phyloP scores from a whole-genome alignment of 1,140 invertebrate genomes.

The Ceratina australensis region DNA sequence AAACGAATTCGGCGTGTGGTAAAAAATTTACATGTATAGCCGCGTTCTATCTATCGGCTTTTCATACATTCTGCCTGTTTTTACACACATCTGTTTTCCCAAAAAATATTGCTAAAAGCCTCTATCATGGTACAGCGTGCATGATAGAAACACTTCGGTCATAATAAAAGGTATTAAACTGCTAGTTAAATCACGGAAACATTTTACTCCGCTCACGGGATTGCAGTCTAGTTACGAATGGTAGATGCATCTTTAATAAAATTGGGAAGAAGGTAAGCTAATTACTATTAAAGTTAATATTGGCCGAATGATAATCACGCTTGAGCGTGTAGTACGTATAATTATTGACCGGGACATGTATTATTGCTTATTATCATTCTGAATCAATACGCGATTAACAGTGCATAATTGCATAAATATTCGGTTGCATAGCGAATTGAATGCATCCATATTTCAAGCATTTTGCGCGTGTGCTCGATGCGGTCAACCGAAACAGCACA shows the following conservation, averaged over 20 bases:
- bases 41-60: neutral
- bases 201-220: no score
- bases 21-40: neutral
- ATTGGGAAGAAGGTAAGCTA: neutral
- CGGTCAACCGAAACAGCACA: neutral
- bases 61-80: neutral
- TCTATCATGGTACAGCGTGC: neutral
- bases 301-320: neutral
- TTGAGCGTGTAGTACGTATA: neutral
- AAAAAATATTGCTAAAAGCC: neutral
- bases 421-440: conserved; percentile 5
- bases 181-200: no score
- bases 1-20: neutral
- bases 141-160: no score
- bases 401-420: conserved; percentile 12
- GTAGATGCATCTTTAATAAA: neutral
- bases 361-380: neutral
- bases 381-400: neutral
- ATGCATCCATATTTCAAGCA: conserved; percentile 5
- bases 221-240: neutral
- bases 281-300: neutral
- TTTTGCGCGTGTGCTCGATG: neutral
- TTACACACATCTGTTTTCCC: neutral
- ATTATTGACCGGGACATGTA: neutral
- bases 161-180: no score